These are phyloP conservation scores for Clarias platycephalus DNA, from an alignment of 2,797 vertebrate genomes.

Conservation along the genomic window DNA sequence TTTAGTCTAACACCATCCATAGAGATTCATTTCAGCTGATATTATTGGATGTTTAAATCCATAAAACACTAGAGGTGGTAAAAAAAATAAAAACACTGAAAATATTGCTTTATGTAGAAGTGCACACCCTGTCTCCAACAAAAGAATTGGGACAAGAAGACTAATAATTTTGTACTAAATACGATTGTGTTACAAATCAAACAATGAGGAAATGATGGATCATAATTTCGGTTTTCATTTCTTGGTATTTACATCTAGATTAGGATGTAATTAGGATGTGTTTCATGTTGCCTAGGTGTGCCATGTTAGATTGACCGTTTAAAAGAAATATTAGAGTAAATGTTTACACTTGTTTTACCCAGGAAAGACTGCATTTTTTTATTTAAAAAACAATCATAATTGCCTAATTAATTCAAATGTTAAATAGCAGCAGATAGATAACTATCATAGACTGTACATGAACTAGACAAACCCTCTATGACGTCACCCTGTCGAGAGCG, in stretches of 20 bases:
- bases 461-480: too few relatives aligned
- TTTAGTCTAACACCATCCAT: neutral
- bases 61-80: neutral
- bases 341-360: neutral
- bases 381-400: neutral
- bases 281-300: neutral
- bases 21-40: neutral
- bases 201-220: neutral
- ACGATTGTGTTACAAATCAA: neutral
- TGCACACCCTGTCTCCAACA: neutral
- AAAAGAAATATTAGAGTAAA: neutral
- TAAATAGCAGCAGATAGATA: too few relatives aligned
- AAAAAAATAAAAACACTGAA: neutral
- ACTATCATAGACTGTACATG: too few relatives aligned
- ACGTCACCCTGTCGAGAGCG: too few relatives aligned
- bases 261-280: neutral
- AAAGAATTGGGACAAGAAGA: neutral
- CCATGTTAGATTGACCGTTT: neutral
- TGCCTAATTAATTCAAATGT: too few relatives aligned
- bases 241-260: neutral
- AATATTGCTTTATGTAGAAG: neutral
- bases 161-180: neutral
- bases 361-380: neutral
- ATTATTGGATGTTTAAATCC: neutral
- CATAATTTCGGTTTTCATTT: neutral